phyloP scores from a whole-genome alignment of 1,140 invertebrate species.

The Lethrus apterus region DNA sequence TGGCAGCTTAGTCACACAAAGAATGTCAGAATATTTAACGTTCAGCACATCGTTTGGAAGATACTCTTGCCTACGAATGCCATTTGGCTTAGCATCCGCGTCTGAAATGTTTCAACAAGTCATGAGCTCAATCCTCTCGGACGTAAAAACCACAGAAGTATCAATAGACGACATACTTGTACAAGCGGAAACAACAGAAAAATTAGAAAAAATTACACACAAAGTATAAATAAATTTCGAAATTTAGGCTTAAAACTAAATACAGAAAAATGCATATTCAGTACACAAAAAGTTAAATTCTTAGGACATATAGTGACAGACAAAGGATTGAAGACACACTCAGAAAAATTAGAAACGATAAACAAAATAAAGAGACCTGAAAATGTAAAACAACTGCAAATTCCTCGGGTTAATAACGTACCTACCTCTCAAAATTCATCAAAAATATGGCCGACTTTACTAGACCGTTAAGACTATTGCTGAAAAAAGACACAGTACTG shows the following conservation, averaged over 20 bases:
- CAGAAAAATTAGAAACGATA: not conserved
- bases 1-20: constrained; percentile 17
- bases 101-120: not conserved
- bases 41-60: not conserved
- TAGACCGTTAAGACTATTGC: too few relatives aligned
- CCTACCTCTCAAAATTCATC: too few relatives aligned
- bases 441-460: too few relatives aligned
- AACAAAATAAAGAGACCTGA: too few relatives aligned
- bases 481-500: too few relatives aligned
- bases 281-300: not conserved
- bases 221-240: not conserved
- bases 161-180: not conserved
- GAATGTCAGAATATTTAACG: too few relatives aligned
- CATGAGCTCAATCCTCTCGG: not conserved
- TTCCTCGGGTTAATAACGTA: too few relatives aligned
- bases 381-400: too few relatives aligned
- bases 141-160: not conserved
- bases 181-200: not conserved
- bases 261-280: not conserved
- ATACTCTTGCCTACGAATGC: not conserved
- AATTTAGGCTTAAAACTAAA: not conserved
- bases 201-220: not conserved
- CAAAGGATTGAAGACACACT: not conserved
- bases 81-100: not conserved
- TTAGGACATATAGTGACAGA: not conserved